These are phyloP conservation scores for Mobula birostris DNA, from an alignment of 2,113 vertebrate genomes.

Conservation along the genomic window DNA sequence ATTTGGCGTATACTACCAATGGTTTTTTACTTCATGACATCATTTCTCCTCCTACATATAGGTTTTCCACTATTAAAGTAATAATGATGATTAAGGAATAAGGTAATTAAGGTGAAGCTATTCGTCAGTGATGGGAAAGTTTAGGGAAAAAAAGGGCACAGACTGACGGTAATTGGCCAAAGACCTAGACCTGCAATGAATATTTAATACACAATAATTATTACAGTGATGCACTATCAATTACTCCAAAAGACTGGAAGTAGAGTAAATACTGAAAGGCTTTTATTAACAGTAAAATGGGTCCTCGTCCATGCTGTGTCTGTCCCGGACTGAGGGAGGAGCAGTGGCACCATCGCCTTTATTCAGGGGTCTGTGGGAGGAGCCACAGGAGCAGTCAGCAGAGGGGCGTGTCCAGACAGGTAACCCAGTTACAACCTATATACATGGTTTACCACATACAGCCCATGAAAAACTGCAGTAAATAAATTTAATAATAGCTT, in stretches of 20 bases:
- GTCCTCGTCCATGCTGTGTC: no score
- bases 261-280: no score
- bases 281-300: no score
- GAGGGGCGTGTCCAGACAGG: no score
- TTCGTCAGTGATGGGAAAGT: background rate
- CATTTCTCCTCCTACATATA: background rate
- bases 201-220: background rate
- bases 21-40: background rate
- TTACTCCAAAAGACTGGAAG: no score
- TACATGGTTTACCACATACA: background rate
- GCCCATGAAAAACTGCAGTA: background rate
- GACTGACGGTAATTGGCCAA: background rate
- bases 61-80: background rate
- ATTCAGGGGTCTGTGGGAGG: no score
- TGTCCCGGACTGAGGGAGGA: no score
- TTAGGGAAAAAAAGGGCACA: background rate
- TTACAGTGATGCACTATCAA: no score
- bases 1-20: background rate
- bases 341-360: no score
- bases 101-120: background rate
- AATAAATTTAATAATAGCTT: background rate
- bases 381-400: no score
- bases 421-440: no score
- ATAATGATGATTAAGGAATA: background rate
- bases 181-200: no score